Conservation (phyloP, 2,888 invertebrate genomes). For the Leptopilina myrica region DNA sequence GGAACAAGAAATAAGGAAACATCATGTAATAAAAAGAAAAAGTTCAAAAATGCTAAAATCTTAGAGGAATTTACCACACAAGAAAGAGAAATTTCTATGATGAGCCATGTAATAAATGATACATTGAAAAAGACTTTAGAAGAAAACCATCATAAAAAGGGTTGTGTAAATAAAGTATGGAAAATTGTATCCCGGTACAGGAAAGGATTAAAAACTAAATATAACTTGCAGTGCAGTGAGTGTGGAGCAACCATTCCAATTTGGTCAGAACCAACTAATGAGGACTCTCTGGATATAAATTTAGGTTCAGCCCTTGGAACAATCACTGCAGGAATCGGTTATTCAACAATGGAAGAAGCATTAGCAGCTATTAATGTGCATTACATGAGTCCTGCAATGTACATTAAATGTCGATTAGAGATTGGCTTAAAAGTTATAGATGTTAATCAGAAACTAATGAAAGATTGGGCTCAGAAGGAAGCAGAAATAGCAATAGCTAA, state of each 20-base stretch:
- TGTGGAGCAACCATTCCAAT: not conserved
- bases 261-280: not conserved
- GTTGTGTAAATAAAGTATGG: not conserved
- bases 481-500: not conserved
- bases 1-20: no score
- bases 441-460: not conserved
- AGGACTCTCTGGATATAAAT: not conserved
- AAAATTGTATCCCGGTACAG: not conserved
- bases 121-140: not conserved
- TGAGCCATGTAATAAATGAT: not conserved
- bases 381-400: no score
- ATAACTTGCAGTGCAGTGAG: not conserved
- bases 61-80: not conserved
- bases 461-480: not conserved
- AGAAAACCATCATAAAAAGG: not conserved
- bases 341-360: not conserved
- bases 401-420: not conserved
- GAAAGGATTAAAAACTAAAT: slow-evolving; percentile 1
- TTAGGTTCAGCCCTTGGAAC: not conserved
- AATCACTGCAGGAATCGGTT: not conserved
- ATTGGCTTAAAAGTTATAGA: not conserved
- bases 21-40: not conserved
- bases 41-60: not conserved
- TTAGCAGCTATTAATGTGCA: no score
- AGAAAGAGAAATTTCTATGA: not conserved